A percentile compares a stretch with the other conserved stretches of the same genome.
Conservation (phyloP, 2,888 invertebrate species). For the Nemoura dubitans region DNA sequence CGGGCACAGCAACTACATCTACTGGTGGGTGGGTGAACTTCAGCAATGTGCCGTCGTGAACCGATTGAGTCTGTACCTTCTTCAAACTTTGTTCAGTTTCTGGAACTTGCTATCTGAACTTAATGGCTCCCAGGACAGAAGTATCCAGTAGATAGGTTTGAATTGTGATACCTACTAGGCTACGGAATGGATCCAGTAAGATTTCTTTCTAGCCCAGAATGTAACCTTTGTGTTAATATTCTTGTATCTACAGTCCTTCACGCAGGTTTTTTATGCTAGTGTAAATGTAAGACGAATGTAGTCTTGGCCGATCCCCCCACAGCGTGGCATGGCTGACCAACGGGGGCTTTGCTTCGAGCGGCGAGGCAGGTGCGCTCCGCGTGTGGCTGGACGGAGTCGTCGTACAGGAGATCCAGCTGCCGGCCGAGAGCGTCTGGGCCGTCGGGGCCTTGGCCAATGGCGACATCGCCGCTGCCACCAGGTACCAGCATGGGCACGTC, state of each 20-base stretch:
- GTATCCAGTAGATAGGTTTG: too few relatives aligned
- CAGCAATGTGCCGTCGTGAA: background rate
- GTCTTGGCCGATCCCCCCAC: too few relatives aligned
- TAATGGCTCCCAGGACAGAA: too few relatives aligned
- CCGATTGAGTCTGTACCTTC: too few relatives aligned
- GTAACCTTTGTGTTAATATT: too few relatives aligned
- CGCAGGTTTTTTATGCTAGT: too few relatives aligned
- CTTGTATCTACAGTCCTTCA: too few relatives aligned
- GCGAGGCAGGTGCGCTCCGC: conserved; percentile 88
- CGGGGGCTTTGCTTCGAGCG: conserved; percentile 77
- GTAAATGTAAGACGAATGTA: too few relatives aligned
- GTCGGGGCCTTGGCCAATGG: conserved; percentile 83
- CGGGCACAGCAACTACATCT: conserved; percentile 91
- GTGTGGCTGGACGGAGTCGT: conserved; percentile 78
- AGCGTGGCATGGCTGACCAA: conserved; percentile 60
- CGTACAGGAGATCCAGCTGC: conserved; percentile 75
- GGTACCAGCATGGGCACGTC: conserved; percentile 60
- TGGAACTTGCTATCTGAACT: too few relatives aligned
- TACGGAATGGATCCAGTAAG: too few relatives aligned
- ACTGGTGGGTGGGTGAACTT: conserved; percentile 66
- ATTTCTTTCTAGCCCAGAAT: too few relatives aligned
- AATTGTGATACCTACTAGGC: too few relatives aligned
- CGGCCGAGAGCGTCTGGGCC: conserved; percentile 91
- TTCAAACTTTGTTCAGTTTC: background rate
- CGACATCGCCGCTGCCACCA: conserved; percentile 86